Evolutionary conservation across 92 coral and sea anemone genomes (phyloP).

Genomic region (Porites lobata): DNA sequence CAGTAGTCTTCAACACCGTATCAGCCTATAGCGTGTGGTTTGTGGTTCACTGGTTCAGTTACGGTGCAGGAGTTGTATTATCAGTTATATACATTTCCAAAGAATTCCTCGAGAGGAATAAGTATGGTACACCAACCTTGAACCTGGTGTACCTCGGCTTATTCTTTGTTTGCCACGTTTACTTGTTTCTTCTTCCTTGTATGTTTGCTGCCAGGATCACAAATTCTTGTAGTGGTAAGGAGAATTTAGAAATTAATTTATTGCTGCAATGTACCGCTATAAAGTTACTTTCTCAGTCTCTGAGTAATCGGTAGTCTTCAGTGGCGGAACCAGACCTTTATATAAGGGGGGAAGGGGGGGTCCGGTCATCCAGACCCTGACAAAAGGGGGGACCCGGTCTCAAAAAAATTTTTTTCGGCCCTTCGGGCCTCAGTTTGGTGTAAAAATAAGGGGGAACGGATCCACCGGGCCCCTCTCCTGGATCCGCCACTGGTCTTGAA

Average conservation of each 20-base stretch:
- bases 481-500: no score
- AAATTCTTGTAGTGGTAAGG: conserved; percentile 78
- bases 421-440: no score
- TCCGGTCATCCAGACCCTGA: no score
- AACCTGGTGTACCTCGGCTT: conserved; percentile 65
- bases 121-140: conserved; percentile 32
- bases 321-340: no score
- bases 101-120: conserved; percentile 43
- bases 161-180: conserved; percentile 61
- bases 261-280: no score
- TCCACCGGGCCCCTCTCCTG: no score
- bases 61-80: conserved; percentile 69
- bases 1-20: conserved; percentile 74
- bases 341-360: no score
- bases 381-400: no score
- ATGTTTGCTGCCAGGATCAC: conserved; percentile 87
- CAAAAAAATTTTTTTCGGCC: no score
- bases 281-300: no score
- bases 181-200: conserved; percentile 82
- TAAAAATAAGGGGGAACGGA: no score
- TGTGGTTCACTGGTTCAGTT: conserved; percentile 80
- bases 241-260: not conserved
- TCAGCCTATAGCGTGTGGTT: conserved; percentile 84
- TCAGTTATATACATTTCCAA: conserved; percentile 76
- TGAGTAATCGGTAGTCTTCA: no score